A percentile compares a stretch with the other conserved stretches of the same genome.
Evolutionary conservation across 2,113 vertebrate genomes (phyloP).

Genomic region (Notarius quadriscutis): DNA sequence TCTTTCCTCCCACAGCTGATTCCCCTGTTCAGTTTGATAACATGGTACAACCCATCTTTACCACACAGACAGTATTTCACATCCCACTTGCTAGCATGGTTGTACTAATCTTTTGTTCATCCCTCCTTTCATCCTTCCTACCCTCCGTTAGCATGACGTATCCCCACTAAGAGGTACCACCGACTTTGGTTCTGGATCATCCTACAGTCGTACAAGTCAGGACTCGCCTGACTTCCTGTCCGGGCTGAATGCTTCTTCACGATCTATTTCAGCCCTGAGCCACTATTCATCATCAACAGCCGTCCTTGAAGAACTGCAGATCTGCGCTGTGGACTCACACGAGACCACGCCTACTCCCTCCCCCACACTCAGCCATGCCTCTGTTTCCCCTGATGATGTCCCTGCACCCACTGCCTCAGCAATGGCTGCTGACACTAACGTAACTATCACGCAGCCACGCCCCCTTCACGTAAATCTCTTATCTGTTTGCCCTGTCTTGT

Average conservation of each 20-base stretch:
- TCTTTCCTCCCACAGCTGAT: slow-evolving; percentile 55
- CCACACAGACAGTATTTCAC: slow-evolving; percentile 26
- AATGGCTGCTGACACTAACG: slow-evolving; percentile 77
- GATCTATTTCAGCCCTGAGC: slow-evolving; percentile 80
- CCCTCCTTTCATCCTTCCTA: slow-evolving; percentile 51
- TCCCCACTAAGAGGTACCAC: slow-evolving; percentile 43
- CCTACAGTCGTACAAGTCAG: slow-evolving; percentile 70
- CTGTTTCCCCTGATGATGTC: slow-evolving; percentile 78
- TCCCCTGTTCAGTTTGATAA: slow-evolving; percentile 14
- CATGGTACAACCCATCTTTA: slow-evolving; percentile 29
- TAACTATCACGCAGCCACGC: slow-evolving; percentile 79
- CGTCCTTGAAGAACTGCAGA: slow-evolving; percentile 83
- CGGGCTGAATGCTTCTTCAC: slow-evolving; percentile 63
- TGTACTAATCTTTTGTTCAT: slow-evolving; percentile 58
- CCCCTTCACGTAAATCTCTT: slow-evolving; percentile 43
- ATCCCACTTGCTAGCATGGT: slow-evolving; percentile 41
- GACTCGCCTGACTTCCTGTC: slow-evolving; percentile 73
- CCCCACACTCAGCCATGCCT: slow-evolving; percentile 84
- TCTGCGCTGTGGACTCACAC: slow-evolving; percentile 77
- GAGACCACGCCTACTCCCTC: slow-evolving; percentile 81
- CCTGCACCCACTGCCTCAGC: slow-evolving; percentile 68
- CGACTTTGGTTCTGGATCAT: slow-evolving; percentile 54
- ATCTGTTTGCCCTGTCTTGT: slow-evolving; percentile 7
- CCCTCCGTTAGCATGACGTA: slow-evolving; percentile 54
- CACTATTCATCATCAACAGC: slow-evolving; percentile 82